Conservation (phyloP, 2,797 vertebrate genomes). For the Erethizon dorsatum region DNA sequence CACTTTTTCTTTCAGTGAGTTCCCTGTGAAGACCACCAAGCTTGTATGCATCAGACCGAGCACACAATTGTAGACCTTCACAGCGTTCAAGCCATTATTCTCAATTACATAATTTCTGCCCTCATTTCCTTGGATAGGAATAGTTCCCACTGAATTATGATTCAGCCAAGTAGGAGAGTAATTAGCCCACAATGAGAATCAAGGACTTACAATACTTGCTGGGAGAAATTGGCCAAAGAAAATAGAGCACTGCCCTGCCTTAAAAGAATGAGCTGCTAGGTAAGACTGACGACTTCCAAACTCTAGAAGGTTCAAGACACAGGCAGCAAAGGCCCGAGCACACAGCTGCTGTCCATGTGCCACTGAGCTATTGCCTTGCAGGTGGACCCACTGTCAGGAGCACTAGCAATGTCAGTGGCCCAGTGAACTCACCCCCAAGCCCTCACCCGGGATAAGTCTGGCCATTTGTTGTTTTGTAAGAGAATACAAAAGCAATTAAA, state of each 20-base stretch:
- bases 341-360: neutral
- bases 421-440: neutral
- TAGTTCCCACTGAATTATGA: constrained; percentile 69
- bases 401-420: neutral
- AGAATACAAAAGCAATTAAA: constrained; percentile 28
- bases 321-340: neutral
- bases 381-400: constrained; percentile 21
- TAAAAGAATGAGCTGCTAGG: constrained; percentile 74
- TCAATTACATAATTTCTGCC: constrained; percentile 74
- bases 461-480: constrained; percentile 42
- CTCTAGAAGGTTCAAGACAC: constrained; percentile 58
- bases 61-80: constrained; percentile 28
- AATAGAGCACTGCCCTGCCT: constrained; percentile 60
- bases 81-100: constrained; percentile 67
- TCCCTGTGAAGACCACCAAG: constrained; percentile 56
- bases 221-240: constrained; percentile 75
- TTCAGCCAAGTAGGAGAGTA: constrained; percentile 55
- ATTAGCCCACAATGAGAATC: constrained; percentile 71
- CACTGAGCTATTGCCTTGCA: neutral
- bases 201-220: constrained; percentile 40
- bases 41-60: constrained; percentile 6
- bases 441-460: neutral
- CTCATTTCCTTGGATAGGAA: constrained; percentile 64
- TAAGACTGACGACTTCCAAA: constrained; percentile 64
- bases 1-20: neutral